Evolutionary conservation across 2,797 vertebrate genomes (phyloP).

Genomic region (Bovichtus variegatus): DNA sequence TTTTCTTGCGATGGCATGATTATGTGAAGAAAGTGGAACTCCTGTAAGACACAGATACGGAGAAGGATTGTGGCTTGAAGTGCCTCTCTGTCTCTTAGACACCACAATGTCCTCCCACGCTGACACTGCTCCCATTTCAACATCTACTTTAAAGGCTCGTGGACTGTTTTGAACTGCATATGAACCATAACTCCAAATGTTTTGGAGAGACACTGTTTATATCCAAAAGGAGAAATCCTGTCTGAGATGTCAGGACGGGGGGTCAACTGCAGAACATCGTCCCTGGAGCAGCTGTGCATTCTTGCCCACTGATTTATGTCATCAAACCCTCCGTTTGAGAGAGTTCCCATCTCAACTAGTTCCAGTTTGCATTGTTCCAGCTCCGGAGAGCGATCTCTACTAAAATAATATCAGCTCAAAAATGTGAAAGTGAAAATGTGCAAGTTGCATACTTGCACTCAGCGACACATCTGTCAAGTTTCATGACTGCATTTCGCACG

Average conservation of each 20-base stretch:
- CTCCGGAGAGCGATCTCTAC: background rate
- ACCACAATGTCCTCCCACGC: conserved; percentile 65
- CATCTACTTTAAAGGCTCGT: conserved; percentile 55
- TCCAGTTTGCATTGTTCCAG: conserved; percentile 3
- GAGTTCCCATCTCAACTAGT: conserved; percentile 1
- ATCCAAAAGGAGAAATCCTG: conserved; percentile 35
- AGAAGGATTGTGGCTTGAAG: conserved; percentile 29
- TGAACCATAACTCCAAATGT: conserved; percentile 36
- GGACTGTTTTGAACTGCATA: conserved; percentile 43
- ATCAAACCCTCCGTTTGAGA: background rate
- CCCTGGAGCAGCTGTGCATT: conserved; percentile 12
- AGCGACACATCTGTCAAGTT: no score
- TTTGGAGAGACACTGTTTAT: conserved; percentile 21
- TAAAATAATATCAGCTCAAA: background rate
- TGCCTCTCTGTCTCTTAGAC: conserved; percentile 40
- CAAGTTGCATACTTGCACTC: background rate
- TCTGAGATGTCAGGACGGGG: conserved; percentile 38
- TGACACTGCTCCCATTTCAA: conserved; percentile 37
- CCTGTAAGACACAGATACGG: conserved; percentile 38
- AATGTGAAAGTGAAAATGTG: background rate
- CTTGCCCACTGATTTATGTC: background rate
- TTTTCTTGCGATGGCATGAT: background rate
- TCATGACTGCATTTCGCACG: no score
- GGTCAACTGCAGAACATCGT: conserved; percentile 22
- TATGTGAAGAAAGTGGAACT: conserved; percentile 26